phyloP scores from a whole-genome alignment of 2,113 vertebrate species.

The Sterna hirundo region DNA sequence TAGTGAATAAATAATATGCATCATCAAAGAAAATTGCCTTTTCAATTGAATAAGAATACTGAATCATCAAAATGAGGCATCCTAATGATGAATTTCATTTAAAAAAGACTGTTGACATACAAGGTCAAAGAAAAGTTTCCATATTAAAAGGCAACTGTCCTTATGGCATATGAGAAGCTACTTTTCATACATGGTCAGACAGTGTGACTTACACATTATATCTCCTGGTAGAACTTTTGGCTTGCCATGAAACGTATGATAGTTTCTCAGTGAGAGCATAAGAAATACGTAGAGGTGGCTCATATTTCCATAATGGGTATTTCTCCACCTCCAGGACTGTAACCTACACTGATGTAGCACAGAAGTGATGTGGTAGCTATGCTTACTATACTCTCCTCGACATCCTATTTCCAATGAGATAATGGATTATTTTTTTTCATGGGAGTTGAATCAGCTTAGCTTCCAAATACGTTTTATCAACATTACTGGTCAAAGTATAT shows the following conservation, averaged over 20 bases:
- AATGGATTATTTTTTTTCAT: background rate
- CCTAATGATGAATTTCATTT: conserved; percentile 52
- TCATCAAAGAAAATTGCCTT: conserved; percentile 71
- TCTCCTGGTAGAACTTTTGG: background rate
- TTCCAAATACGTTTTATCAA: background rate
- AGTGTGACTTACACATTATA: background rate
- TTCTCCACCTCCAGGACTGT: background rate
- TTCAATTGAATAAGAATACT: conserved; percentile 57
- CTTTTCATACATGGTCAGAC: background rate
- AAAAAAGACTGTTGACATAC: conserved; percentile 6
- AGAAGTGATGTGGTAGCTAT: background rate
- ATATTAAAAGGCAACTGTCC: background rate
- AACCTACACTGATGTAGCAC: background rate
- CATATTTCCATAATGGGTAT: background rate
- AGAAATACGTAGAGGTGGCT: background rate
- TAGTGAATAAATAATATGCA: conserved; percentile 46
- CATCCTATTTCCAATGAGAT: background rate
- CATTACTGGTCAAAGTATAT: background rate
- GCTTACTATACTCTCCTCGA: background rate
- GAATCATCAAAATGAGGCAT: conserved; percentile 51
- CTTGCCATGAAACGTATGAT: background rate
- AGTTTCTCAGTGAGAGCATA: background rate
- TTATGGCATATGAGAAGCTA: background rate
- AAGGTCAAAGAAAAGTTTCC: conserved; percentile 59
- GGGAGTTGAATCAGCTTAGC: background rate